A percentile compares a stretch with the other conserved stretches of the same genome.
phyloP scores from a whole-genome alignment of 2,797 vertebrate species.

The Meriones psammophilus region DNA sequence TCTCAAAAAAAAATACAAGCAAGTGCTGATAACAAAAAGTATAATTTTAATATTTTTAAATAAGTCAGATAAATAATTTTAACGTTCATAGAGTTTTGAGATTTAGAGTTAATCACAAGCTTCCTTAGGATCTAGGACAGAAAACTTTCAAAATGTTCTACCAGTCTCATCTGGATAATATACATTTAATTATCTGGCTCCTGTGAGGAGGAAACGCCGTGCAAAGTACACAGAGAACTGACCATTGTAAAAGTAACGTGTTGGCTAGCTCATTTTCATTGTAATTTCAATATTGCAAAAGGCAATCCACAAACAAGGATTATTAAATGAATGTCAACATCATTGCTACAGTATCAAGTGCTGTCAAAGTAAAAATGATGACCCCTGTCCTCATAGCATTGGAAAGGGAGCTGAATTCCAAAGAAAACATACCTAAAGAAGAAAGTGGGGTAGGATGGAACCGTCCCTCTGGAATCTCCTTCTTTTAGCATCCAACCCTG shows the following conservation, averaged over 20 bases:
- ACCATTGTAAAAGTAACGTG: background rate
- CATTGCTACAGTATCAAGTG: background rate
- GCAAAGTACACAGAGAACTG: background rate
- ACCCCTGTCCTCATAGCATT: background rate
- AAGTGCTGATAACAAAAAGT: background rate
- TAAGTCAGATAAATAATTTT: background rate
- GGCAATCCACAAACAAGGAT: background rate
- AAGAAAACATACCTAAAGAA: background rate
- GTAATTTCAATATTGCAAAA: background rate
- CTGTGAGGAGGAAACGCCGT: background rate
- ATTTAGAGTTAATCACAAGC: slow-evolving; percentile 7
- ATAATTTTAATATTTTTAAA: background rate
- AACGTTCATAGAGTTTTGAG: slow-evolving; percentile 10
- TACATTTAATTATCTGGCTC: background rate
- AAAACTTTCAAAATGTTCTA: background rate
- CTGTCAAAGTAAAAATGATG: background rate
- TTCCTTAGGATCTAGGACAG: background rate
- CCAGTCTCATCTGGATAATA: background rate
- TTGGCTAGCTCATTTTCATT: background rate
- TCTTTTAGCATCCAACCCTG: background rate
- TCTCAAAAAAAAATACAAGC: background rate
- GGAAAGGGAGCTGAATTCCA: background rate
- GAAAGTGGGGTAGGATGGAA: background rate
- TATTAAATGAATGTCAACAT: background rate
- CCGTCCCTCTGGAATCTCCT: background rate